Evolutionary conservation across 2,888 invertebrate species (phyloP).

Genomic region (Morinoia aosen): DNA sequence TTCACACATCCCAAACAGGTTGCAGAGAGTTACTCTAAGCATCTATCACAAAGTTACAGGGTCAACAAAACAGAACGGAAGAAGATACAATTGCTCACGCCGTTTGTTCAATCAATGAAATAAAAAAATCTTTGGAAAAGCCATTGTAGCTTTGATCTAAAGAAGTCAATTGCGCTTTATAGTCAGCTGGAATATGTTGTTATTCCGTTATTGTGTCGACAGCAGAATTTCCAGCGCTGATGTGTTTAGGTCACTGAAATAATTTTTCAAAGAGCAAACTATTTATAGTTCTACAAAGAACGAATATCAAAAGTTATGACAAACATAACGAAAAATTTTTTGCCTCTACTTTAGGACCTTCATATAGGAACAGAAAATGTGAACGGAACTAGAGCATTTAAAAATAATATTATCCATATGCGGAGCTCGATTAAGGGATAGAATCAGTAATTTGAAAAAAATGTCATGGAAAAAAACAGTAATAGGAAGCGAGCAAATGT

Average conservation of each 20-base stretch:
- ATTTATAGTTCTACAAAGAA: too few relatives aligned
- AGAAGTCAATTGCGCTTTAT: too few relatives aligned
- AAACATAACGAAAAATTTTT: not conserved
- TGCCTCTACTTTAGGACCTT: not conserved
- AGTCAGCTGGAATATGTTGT: too few relatives aligned
- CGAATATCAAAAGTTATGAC: too few relatives aligned
- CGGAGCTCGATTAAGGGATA: not conserved
- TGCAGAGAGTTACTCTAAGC: not conserved
- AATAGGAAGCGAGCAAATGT: not conserved
- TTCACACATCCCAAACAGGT: not conserved
- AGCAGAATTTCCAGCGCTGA: too few relatives aligned
- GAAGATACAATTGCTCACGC: not conserved
- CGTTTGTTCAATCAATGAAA: not conserved
- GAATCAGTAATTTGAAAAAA: too few relatives aligned
- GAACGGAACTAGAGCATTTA: not conserved
- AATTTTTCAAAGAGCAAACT: too few relatives aligned
- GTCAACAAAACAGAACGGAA: not conserved
- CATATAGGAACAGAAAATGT: not conserved
- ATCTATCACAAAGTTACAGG: not conserved
- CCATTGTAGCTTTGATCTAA: not conserved
- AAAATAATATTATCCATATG: not conserved
- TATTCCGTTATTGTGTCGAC: too few relatives aligned
- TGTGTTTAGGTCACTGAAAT: too few relatives aligned
- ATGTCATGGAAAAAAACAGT: not conserved
- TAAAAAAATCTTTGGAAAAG: not conserved